Conservation (phyloP, 2,113 vertebrate genomes). For the Caretta caretta region DNA sequence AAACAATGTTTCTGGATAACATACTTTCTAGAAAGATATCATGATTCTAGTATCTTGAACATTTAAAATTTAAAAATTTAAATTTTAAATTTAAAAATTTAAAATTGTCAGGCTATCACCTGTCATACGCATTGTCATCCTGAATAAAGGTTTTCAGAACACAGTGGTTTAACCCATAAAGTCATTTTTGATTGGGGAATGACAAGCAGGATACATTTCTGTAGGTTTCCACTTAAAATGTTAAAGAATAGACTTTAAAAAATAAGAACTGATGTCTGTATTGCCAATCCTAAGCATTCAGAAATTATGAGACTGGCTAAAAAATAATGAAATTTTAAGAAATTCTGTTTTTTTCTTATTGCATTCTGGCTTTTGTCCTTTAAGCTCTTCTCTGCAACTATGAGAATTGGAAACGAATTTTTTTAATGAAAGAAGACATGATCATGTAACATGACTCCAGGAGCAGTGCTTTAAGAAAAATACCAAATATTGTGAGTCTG, state of each 20-base stretch:
- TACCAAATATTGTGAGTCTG: not conserved
- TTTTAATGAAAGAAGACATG: conserved; percentile 24
- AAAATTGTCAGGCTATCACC: not conserved
- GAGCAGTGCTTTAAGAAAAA: not conserved
- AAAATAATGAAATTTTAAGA: not conserved
- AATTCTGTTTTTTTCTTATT: not conserved
- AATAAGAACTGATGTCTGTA: not conserved
- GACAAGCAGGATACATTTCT: not conserved
- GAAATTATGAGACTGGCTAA: not conserved
- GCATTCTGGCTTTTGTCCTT: not conserved
- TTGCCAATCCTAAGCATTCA: not conserved
- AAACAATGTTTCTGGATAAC: not conserved
- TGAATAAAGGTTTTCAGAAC: not conserved
- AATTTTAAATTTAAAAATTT: not conserved
- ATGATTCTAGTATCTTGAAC: not conserved
- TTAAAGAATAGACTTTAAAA: not conserved
- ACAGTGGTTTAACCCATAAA: conserved; percentile 1
- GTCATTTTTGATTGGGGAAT: not conserved
- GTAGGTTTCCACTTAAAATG: not conserved
- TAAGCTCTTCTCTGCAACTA: not conserved
- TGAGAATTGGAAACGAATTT: conserved; percentile 2
- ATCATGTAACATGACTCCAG: not conserved
- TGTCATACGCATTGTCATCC: not conserved
- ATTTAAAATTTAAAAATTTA: not conserved
- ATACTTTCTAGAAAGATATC: not conserved